phyloP scores from a whole-genome alignment of 2,797 vertebrate genomes.

The Anolis apletophallus region DNA sequence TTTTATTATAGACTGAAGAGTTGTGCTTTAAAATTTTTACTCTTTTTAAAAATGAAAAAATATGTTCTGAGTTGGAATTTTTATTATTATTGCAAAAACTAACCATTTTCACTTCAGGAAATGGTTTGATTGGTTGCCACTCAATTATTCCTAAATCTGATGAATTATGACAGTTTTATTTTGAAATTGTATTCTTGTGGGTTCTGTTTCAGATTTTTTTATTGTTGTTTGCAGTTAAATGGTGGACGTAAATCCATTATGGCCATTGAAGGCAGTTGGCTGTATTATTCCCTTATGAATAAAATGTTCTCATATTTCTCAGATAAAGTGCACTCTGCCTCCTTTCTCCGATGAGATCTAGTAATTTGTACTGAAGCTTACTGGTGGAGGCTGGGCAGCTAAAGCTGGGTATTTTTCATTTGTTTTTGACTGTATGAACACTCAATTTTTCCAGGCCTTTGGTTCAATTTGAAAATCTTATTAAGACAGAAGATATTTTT shows the following conservation, averaged over 20 bases:
- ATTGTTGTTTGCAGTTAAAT: not conserved
- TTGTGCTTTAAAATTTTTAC: not conserved
- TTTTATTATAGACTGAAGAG: not conserved
- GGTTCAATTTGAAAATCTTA: slow-evolving; percentile 56
- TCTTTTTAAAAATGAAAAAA: not conserved
- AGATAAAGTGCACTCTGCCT: not conserved
- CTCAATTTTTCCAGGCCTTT: slow-evolving; percentile 47
- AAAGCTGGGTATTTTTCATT: not conserved
- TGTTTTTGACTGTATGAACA: slow-evolving; percentile 34
- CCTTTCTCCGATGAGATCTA: slow-evolving; percentile 8
- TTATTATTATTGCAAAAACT: not conserved
- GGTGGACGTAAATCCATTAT: not conserved
- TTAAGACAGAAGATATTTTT: slow-evolving; percentile 51
- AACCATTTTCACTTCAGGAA: not conserved
- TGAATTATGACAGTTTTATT: slow-evolving; percentile 10
- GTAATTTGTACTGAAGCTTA: slow-evolving; percentile 7
- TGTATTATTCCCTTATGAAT: not conserved
- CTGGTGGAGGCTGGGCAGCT: slow-evolving; percentile 31
- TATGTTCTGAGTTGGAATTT: not conserved
- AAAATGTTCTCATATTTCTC: not conserved
- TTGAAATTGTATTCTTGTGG: not conserved
- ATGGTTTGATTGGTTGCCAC: not conserved
- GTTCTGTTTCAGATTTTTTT: not conserved
- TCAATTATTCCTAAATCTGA: not conserved
- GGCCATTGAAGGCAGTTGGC: not conserved